Evolutionary conservation across 2,113 vertebrate genomes (phyloP).

Genomic region (Lycocorax pyrrhopterus): DNA sequence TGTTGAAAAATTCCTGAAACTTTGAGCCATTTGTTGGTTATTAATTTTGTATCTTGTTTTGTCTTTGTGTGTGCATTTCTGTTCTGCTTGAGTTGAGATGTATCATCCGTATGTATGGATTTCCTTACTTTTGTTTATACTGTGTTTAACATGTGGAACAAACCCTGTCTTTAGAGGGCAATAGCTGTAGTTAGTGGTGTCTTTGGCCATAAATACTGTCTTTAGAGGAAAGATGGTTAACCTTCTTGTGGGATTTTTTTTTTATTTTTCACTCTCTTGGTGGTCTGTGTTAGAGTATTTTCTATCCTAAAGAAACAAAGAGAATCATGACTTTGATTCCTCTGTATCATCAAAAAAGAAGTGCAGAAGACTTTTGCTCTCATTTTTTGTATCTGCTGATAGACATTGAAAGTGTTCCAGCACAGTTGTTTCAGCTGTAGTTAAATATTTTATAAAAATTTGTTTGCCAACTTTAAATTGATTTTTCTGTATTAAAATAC

Average conservation of each 20-base stretch:
- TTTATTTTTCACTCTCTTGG: neutral
- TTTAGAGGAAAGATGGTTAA: slow-evolving; percentile 40
- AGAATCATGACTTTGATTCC: neutral
- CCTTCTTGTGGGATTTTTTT: slow-evolving; percentile 6
- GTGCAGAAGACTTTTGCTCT: neutral
- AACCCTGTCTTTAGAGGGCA: slow-evolving; percentile 1
- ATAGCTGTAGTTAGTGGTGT: slow-evolving; percentile 19
- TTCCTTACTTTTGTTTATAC: neutral
- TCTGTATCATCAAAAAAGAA: neutral
- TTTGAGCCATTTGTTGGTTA: neutral
- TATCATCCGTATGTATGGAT: neutral
- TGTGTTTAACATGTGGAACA: neutral
- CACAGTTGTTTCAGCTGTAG: neutral
- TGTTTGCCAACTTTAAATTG: neutral
- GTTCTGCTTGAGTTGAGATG: neutral
- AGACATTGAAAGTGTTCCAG: neutral
- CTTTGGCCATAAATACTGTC: slow-evolving; percentile 13
- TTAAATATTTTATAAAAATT: neutral
- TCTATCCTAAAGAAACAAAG: neutral
- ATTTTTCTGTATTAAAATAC: neutral
- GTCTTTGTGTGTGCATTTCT: neutral
- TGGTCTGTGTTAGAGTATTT: neutral
- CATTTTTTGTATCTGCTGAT: neutral
- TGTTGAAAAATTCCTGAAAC: neutral
- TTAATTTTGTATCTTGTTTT: neutral